These are phyloP conservation scores for Heteronetta atricapilla DNA, from an alignment of 2,113 vertebrate species.

Conservation along the genomic window DNA sequence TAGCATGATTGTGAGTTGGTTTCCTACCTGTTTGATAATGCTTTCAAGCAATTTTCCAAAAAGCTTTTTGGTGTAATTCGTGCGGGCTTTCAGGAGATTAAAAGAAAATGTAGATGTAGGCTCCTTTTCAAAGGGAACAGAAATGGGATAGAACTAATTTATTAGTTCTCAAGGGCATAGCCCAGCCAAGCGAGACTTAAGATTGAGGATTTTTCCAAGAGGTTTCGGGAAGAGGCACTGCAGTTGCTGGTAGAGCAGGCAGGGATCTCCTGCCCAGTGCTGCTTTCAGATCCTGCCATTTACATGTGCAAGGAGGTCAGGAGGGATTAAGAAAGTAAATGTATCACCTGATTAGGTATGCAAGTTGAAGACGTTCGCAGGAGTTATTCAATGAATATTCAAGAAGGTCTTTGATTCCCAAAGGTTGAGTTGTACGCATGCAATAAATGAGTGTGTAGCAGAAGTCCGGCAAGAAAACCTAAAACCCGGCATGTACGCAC, in stretches of 20 bases:
- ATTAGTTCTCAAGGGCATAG: not conserved
- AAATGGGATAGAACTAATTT: not conserved
- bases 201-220: not conserved
- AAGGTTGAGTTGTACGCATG: not conserved
- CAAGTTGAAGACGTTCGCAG: not conserved
- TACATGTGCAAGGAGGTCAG: slow-evolving; percentile 13
- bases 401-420: not conserved
- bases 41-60: slow-evolving; percentile 1
- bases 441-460: not conserved
- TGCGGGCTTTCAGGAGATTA: not conserved
- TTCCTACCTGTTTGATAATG: not conserved
- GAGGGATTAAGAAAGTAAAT: slow-evolving; percentile 23
- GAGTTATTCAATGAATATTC: slow-evolving; percentile 12
- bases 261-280: not conserved
- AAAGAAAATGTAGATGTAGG: not conserved
- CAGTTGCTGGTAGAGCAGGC: not conserved
- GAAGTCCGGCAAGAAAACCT: not conserved
- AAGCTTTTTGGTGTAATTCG: not conserved
- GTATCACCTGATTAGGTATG: not conserved
- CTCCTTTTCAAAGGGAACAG: not conserved
- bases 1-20: not conserved
- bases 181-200: not conserved
- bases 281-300: not conserved
- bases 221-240: not conserved
- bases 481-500: not conserved